Evolutionary conservation across 2,888 invertebrate species (phyloP).

Genomic region (Agriopis aurantiaria): DNA sequence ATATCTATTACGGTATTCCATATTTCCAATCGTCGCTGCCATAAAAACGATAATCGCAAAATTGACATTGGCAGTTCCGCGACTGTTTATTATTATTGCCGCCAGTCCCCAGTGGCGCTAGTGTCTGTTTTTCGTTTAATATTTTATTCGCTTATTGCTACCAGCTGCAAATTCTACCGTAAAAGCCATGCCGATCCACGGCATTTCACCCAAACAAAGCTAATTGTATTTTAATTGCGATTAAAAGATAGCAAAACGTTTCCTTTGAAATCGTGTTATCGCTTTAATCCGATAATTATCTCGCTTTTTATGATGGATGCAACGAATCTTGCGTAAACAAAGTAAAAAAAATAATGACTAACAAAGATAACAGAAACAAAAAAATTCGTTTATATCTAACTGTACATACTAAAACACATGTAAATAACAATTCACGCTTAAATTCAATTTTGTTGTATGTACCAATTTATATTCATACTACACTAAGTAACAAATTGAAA

Average conservation of each 20-base stretch:
- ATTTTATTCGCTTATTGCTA: no score
- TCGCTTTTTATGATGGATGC: slow-evolving; percentile 10
- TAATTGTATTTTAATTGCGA: background rate
- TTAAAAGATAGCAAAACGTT: background rate
- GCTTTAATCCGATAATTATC: slow-evolving; percentile 9
- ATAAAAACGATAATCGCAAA: no score
- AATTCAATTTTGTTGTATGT: background rate
- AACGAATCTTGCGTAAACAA: slow-evolving; percentile 19
- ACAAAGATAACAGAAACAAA: background rate
- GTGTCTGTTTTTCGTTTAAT: no score
- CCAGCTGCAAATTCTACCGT: no score
- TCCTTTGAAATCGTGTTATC: slow-evolving; percentile 5
- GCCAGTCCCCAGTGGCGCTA: no score
- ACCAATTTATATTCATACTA: background rate
- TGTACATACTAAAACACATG: background rate
- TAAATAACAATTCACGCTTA: background rate
- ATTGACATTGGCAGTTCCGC: no score
- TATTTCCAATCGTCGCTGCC: no score
- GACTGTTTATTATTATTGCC: no score
- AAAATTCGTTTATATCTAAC: background rate
- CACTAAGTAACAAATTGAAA: background rate
- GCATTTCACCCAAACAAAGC: no score
- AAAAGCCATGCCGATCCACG: no score
- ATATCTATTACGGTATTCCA: no score
- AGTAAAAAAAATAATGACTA: slow-evolving; percentile 16